phyloP scores from a whole-genome alignment of 2,797 vertebrate species.

The Myotis daubentonii region DNA sequence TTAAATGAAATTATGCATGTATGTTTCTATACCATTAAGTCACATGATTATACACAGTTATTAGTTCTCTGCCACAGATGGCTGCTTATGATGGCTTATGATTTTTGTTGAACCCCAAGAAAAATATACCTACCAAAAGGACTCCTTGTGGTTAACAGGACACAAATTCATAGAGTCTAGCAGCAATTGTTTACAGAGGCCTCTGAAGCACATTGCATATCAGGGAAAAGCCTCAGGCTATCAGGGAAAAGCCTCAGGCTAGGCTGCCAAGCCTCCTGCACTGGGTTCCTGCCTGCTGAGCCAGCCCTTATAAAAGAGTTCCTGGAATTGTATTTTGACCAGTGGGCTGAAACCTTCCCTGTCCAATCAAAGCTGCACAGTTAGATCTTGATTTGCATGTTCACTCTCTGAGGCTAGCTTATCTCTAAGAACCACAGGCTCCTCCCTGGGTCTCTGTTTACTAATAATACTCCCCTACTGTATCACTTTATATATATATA shows the following conservation, averaged over 20 bases:
- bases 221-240: background rate
- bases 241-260: background rate
- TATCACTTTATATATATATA: background rate
- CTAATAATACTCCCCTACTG: background rate
- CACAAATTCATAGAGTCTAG: background rate
- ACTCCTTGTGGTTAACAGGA: background rate
- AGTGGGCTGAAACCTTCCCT: background rate
- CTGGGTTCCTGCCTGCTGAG: background rate
- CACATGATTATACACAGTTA: background rate
- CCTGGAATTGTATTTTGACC: background rate
- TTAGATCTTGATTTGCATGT: background rate
- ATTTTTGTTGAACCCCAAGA: background rate
- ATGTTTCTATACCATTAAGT: background rate
- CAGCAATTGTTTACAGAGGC: background rate
- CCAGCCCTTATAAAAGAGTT: background rate
- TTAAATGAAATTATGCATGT: background rate
- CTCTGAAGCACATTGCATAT: background rate
- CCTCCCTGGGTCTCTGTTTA: background rate
- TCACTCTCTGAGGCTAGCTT: background rate
- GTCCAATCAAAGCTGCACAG: background rate
- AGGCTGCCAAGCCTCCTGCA: background rate
- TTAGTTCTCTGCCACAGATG: background rate
- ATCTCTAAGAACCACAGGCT: background rate
- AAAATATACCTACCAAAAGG: background rate
- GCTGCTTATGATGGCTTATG: background rate